Evolutionary conservation across 37 sponge, comb jelly and placozoan genomes (phyloP).

Genomic region (Diacarnus erythraeanus): DNA sequence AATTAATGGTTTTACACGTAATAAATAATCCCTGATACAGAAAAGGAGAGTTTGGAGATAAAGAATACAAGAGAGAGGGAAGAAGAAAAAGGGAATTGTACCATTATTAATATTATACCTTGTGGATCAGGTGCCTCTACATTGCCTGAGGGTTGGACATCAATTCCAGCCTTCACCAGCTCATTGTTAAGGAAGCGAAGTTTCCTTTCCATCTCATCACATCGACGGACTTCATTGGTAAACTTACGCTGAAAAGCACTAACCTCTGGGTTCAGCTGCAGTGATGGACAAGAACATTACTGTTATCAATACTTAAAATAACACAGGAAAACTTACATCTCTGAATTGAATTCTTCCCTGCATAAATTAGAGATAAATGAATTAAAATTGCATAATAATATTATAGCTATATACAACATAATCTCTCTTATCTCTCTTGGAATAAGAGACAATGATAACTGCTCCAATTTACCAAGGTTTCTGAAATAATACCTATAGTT

Average conservation of each 20-base stretch:
- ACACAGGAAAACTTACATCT: slow-evolving; percentile 94
- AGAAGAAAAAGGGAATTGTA: too few relatives aligned
- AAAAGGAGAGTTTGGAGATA: too few relatives aligned
- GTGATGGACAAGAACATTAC: background rate
- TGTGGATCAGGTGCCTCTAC: slow-evolving; percentile 93
- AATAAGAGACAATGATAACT: too few relatives aligned
- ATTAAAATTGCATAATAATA: too few relatives aligned
- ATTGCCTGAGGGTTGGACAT: slow-evolving; percentile 46
- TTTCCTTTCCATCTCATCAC: slow-evolving; percentile 99
- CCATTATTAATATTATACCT: background rate
- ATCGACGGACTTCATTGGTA: slow-evolving; percentile 93
- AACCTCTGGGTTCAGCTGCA: slow-evolving; percentile 93
- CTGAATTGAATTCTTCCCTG: slow-evolving; percentile 94
- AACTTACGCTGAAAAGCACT: slow-evolving; percentile 98
- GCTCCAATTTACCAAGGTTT: too few relatives aligned
- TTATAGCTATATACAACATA: too few relatives aligned
- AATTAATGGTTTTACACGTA: too few relatives aligned
- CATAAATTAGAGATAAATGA: slow-evolving; percentile 7
- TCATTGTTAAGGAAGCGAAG: slow-evolving; percentile 90
- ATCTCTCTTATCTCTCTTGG: too few relatives aligned
- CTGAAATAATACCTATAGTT: too few relatives aligned
- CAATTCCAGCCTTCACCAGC: slow-evolving; percentile 78
- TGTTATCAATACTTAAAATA: background rate
- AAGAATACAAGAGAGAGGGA: too few relatives aligned
- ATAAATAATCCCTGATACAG: too few relatives aligned